phyloP scores from a whole-genome alignment of 2,888 invertebrate genomes.

The Oeneis ivallda region DNA sequence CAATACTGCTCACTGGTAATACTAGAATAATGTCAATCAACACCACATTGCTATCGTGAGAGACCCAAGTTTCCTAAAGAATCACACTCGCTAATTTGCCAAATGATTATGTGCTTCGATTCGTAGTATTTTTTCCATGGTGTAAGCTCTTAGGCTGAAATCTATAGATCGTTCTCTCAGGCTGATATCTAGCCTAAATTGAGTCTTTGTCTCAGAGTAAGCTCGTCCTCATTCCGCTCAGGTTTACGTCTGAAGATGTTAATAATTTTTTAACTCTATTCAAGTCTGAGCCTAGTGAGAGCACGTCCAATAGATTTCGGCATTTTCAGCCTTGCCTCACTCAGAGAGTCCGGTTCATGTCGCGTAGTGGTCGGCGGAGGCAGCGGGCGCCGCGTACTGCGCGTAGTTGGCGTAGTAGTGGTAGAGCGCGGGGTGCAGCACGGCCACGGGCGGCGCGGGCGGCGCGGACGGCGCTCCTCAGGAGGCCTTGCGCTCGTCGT shows the following conservation, averaged over 20 bases:
- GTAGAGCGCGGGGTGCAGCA: neutral
- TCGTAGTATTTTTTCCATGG: too few relatives aligned
- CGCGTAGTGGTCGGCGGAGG: neutral
- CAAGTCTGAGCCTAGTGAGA: too few relatives aligned
- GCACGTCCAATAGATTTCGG: neutral
- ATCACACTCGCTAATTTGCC: neutral
- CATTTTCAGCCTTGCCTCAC: too few relatives aligned
- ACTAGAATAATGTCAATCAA: slow-evolving; percentile 11
- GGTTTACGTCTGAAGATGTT: too few relatives aligned
- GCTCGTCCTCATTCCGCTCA: too few relatives aligned
- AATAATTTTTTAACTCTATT: too few relatives aligned
- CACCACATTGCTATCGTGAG: neutral
- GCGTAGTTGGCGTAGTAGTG: slow-evolving; percentile 42
- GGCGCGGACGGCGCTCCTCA: slow-evolving; percentile 43
- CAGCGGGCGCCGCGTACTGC: slow-evolving; percentile 33
- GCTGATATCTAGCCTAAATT: too few relatives aligned
- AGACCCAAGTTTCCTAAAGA: neutral
- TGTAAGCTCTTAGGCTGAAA: too few relatives aligned
- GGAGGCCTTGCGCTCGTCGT: slow-evolving; percentile 51
- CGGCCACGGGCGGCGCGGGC: slow-evolving; percentile 22
- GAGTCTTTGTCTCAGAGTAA: too few relatives aligned
- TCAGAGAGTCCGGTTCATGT: neutral
- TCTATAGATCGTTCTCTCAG: too few relatives aligned
- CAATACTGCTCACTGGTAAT: neutral
- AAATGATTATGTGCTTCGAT: too few relatives aligned